Base-by-base conservation (phyloP, 2,113 vertebrate genomes). In the Pavo muticus region DNA sequence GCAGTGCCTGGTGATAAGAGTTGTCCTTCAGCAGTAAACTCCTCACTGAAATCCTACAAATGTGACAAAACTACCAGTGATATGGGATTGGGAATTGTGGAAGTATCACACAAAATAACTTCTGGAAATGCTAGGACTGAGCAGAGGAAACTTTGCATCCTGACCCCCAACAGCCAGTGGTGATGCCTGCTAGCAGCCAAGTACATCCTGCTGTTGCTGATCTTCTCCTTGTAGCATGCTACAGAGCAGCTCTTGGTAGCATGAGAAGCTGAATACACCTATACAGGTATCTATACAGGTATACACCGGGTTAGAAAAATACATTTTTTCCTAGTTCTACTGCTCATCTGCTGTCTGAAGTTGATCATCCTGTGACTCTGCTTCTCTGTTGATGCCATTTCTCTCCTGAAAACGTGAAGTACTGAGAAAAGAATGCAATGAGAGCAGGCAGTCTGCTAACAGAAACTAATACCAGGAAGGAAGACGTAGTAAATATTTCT, bases 151-250 rank as follows among this genome's bases (percentile, higher is more conserved):
- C 50, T 78, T 48, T 80, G 19, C 19, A 47, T 21, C 32, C 45
- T 4, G 1, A 6, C 6, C 45, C 48, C 11, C 21, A 23, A 0
- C 10, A 35, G 35, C 45, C 3, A 2, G 44, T 30, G 47, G 37
- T 18, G 61, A 18, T 10, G 2, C 19, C 47, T 29, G 2, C 4
- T 6, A 2, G 32, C 44, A 61, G 24, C 44, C 19, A 18, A 24
- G 11, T 8, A 78, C 19, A 27, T 63, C 37, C 21, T 52, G 10
- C 69, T 16, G 14, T 2, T 8, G 27, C 27, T 54, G 17, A 11
- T 78, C 9, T 39, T 68, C 74, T 78, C 10, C 15, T 35, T 20
- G 19, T 10, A 59, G 19, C 18, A 44, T 3, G 1, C 35, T 16
- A 44, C 64, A 60, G 17, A 70, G 29, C 21, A 25, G 50, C 50